These are phyloP conservation scores for Polypedilum pembai DNA, from an alignment of 1,140 invertebrate genomes.

Conservation along the genomic window DNA sequence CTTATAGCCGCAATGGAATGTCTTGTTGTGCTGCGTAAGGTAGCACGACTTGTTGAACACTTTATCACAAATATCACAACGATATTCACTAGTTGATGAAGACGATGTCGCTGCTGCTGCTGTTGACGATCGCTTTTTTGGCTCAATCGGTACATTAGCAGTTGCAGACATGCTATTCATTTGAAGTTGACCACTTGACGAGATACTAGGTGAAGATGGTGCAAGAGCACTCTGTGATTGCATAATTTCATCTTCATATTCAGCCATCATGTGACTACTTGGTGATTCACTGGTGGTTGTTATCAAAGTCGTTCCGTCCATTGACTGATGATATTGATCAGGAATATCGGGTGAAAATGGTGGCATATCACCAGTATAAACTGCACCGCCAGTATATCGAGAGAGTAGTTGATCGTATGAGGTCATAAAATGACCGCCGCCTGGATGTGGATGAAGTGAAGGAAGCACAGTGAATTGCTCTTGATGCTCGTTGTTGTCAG, in stretches of 20 bases:
- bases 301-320: neutral
- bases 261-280: neutral
- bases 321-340: constrained; percentile 8
- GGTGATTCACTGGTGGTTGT: neutral
- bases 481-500: neutral
- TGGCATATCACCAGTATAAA: constrained; percentile 19
- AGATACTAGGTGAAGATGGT: neutral
- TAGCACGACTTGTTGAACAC: constrained; percentile 80
- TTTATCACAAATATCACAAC: constrained; percentile 76
- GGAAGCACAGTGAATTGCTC: neutral
- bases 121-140: neutral
- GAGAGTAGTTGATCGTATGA: neutral
- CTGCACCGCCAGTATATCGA: constrained; percentile 24
- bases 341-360: constrained; percentile 30
- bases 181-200: constrained; percentile 28
- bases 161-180: constrained; percentile 3
- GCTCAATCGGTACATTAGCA: neutral
- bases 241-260: constrained; percentile 12
- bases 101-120: neutral
- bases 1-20: constrained; percentile 77
- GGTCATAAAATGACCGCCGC: neutral
- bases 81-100: constrained; percentile 41
- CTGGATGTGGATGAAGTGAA: neutral
- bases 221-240: neutral
- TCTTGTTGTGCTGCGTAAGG: constrained; percentile 82